A percentile compares a stretch with the other conserved stretches of the same genome.
Evolutionary conservation across 2,888 invertebrate genomes (phyloP).

Genomic region (Cephus nigrinus): DNA sequence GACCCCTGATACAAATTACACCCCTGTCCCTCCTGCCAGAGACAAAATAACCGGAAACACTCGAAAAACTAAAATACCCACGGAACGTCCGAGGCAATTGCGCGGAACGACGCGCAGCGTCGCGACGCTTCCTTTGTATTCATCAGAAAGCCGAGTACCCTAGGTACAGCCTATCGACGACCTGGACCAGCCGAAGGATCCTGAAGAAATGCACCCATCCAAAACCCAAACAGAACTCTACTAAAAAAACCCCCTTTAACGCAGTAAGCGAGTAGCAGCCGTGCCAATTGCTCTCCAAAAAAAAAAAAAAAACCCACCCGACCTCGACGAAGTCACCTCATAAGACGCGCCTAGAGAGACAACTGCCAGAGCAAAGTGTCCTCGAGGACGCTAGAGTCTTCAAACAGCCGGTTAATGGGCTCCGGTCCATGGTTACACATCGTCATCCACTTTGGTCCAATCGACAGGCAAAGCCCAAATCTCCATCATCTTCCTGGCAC

Average conservation of each 20-base stretch:
- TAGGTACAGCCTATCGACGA: no score
- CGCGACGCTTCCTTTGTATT: no score
- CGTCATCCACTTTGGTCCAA: constrained; percentile 1
- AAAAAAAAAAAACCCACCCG: constrained; percentile 25
- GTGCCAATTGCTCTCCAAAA: no score
- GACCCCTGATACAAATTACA: no score
- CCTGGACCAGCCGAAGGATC: no score
- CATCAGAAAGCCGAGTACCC: no score
- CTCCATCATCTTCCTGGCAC: not conserved
- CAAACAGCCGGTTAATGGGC: constrained; percentile 49
- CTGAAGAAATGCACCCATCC: no score
- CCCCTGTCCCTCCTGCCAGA: no score
- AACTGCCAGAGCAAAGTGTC: constrained; percentile 29
- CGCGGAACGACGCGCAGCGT: not conserved
- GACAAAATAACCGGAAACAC: not conserved
- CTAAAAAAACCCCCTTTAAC: no score
- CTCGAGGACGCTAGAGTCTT: constrained; percentile 36
- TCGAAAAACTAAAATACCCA: not conserved
- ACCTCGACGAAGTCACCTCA: constrained; percentile 40
- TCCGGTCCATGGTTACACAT: constrained; percentile 12
- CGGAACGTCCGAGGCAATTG: not conserved
- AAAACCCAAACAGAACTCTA: no score
- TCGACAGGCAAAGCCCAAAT: not conserved
- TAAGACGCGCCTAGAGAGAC: constrained; percentile 32
- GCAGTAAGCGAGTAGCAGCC: no score